These are phyloP conservation scores for Lamprologus ornatipinnis DNA, from an alignment of 2,113 vertebrate genomes.

Conservation along the genomic window DNA sequence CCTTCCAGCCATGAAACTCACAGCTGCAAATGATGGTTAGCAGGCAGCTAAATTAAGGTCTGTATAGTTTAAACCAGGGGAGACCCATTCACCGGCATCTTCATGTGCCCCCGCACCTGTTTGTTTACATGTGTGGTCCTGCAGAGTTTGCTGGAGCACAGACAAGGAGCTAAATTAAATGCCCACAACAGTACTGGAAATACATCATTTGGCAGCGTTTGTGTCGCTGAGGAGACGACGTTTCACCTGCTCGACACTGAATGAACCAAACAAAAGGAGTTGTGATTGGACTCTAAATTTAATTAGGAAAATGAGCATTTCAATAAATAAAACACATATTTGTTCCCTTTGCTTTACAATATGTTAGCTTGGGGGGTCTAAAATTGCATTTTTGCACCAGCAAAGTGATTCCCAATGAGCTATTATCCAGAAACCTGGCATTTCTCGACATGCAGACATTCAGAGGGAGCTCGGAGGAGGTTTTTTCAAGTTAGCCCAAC, in stretches of 20 bases:
- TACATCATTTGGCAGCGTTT: background rate
- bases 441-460: background rate
- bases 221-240: background rate
- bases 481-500: background rate
- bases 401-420: background rate
- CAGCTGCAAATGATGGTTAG: background rate
- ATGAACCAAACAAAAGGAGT: background rate
- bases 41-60: background rate
- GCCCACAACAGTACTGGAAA: background rate
- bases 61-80: background rate
- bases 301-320: background rate
- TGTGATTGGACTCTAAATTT: background rate
- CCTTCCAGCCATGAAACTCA: background rate
- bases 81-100: fast-evolving
- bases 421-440: background rate
- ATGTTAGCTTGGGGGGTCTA: background rate
- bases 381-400: background rate
- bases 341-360: background rate
- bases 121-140: background rate
- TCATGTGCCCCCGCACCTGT: background rate
- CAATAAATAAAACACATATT: background rate
- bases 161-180: background rate
- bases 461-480: background rate
- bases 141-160: background rate
- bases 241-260: fast-evolving